Evolutionary conservation across 2,113 vertebrate species (phyloP), one percentile per base, ranked within the genome.

Genomic region (Oreotrochilus melanogaster): DNA sequence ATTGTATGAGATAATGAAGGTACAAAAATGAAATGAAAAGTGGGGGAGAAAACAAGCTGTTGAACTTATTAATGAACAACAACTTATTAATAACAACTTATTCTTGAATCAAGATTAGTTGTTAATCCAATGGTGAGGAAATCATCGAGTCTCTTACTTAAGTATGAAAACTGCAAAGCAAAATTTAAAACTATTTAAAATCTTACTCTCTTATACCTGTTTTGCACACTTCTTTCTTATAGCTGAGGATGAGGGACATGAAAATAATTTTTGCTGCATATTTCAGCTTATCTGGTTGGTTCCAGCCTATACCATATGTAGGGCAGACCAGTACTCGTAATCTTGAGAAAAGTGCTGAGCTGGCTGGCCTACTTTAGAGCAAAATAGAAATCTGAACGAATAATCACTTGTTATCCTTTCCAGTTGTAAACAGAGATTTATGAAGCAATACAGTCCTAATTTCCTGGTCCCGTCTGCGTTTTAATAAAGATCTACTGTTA

Each of bases 261-360:
- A 75, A 94, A 92, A 83, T 54, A 61, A 66, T 78, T 4, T 95
- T 84, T 93, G 65, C 71, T 84, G 45, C 42, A 5, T 74, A 33
- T 88, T 94, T 80, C 69, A 45, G 48, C 78, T 92, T 48, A 48
- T 62, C 81, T 73, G 86, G 88, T 92, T 91, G 79, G 65, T 92
- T 93, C 64, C 69, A 82, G 78, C 64, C 74, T 91, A 48, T 65
- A 89, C 62, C 70, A 73, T 91, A 97, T 96, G 96, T 96, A 97
- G 96, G 95, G 88, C 94, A 97, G 92, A 83, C 74, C 75, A 95
- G 61, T 88, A 92, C 86, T 88, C 37, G 53, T 90, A 83, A 81
- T 95, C 95, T 93, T 89, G 92, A 86, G 85, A 92, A 92, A 97
- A 96, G 74, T 96, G 88, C 91, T 95, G 91, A 95, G 92, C 92